phyloP scores from a whole-genome alignment of 1,140 invertebrate genomes.

The Tetramorium parvispinum region DNA sequence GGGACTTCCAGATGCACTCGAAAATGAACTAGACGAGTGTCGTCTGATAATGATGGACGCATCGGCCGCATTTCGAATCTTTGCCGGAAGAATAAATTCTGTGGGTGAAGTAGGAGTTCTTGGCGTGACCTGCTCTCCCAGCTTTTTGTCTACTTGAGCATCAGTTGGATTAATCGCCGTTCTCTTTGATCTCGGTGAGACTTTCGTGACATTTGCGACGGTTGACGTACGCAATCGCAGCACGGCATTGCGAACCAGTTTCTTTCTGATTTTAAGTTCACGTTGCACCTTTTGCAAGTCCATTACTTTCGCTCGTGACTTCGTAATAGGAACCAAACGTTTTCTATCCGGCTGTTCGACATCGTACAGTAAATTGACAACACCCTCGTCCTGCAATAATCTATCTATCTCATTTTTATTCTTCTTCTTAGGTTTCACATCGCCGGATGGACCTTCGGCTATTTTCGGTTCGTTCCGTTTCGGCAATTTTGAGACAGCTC shows the following conservation, averaged over 20 bases:
- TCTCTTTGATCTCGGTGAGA: slow-evolving; percentile 85
- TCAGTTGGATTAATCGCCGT: slow-evolving; percentile 76
- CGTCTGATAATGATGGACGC: slow-evolving; percentile 92
- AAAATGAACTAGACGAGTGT: slow-evolving; percentile 93
- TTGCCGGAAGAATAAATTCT: slow-evolving; percentile 87
- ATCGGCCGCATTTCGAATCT: slow-evolving; percentile 87
- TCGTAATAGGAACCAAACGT: slow-evolving; percentile 84
- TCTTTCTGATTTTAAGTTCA: slow-evolving; percentile 82
- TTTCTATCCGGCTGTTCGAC: slow-evolving; percentile 87
- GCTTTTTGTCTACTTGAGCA: slow-evolving; percentile 84
- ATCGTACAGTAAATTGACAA: slow-evolving; percentile 93
- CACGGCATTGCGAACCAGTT: slow-evolving; percentile 87
- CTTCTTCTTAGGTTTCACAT: slow-evolving; percentile 85
- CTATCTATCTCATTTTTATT: slow-evolving; percentile 90
- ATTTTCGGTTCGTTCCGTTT: too few species aligned
- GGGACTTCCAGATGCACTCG: slow-evolving; percentile 88
- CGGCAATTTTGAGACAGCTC: slow-evolving; percentile 61
- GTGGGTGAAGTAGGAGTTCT: slow-evolving; percentile 83
- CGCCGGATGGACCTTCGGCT: slow-evolving; percentile 39
- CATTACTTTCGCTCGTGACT: slow-evolving; percentile 85
- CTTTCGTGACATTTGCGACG: slow-evolving; percentile 65
- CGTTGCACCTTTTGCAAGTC: slow-evolving; percentile 85
- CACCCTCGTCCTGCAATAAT: slow-evolving; percentile 93
- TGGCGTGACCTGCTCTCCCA: slow-evolving; percentile 79
- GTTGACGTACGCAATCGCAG: slow-evolving; percentile 83